Base-by-base conservation (phyloP, 2,888 invertebrate genomes). In the Chalcosyrphus nemorum region DNA sequence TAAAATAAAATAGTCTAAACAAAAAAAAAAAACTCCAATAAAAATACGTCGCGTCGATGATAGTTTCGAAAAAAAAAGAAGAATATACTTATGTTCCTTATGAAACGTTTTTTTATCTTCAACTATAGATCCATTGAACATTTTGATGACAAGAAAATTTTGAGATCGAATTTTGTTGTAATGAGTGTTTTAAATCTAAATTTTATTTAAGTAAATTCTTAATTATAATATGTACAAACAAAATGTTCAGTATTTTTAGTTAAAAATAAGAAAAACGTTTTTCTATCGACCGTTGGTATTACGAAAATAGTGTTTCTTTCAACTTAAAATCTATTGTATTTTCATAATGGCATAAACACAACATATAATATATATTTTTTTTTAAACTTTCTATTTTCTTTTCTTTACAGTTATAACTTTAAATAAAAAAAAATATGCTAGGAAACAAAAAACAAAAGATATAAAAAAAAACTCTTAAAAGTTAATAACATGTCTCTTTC, bases 141-240 rank as follows among this genome's bases (percentile, higher is more conserved):
- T 43, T 56, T 66, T 68, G 41, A 21, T 17, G 38, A 47, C 47
- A 70, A 47, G 43, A 71, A 43, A 82, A 82, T 82, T 82, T 82
- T 82, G 82, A 82, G 82, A 82, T 82, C 82, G 78, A 82, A 82
- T 82, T 72, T 82, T 82, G 77, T 74, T 82, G 82, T 56, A 78
- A 61, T 82, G 82, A 82, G 77, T 82, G 54, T 59, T 72, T 59
- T 57, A 71, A 71, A 19, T 72, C 81, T 77, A 82, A 77, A 78
- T 72, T 82, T 61, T 71, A 77, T 61, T 82, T 78, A 82, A 72
- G 82, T 82, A 82, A 77, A 63, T 72, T 78, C 82, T 72, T 82
- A 78, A 78, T 70, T 41, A 57, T 82, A 82, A 72, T 41, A 56
- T 43, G 38, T 47, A 7, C 61, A 19, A 13, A 4, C 41, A 81